A percentile compares a stretch with the other conserved stretches of the same genome.
phyloP scores from a whole-genome alignment of 2,113 vertebrate genomes.

The Natator depressus region DNA sequence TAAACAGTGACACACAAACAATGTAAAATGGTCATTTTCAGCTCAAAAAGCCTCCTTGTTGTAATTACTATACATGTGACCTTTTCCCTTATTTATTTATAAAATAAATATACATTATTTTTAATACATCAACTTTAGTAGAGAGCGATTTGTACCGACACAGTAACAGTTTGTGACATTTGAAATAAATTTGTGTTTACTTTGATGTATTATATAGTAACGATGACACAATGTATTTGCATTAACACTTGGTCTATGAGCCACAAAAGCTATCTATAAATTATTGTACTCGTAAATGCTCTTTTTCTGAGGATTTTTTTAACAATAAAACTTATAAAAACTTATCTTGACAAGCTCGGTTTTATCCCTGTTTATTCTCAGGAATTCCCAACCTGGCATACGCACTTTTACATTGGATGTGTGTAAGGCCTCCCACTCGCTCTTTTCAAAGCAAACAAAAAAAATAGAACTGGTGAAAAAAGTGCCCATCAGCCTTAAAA shows the following conservation, averaged over 20 bases:
- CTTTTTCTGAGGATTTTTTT: constrained; percentile 72
- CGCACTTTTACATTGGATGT: rapidly evolving
- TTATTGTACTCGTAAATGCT: constrained; percentile 48
- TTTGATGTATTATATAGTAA: neutral
- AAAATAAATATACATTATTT: constrained; percentile 68
- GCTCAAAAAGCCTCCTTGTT: constrained; percentile 46
- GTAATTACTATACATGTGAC: constrained; percentile 45
- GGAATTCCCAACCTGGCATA: rapidly evolving
- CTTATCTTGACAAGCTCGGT: neutral
- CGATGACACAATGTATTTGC: constrained; percentile 7
- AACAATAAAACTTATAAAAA: constrained; percentile 68
- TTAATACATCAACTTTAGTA: constrained; percentile 74
- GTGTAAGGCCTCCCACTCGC: neutral
- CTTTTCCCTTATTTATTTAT: constrained; percentile 62
- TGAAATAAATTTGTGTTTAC: constrained; percentile 40
- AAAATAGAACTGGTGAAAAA: neutral
- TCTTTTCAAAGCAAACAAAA: neutral
- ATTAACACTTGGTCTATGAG: neutral
- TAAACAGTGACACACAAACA: constrained; percentile 50
- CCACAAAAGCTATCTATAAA: constrained; percentile 20
- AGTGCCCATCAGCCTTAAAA: neutral
- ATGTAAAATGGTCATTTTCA: constrained; percentile 59
- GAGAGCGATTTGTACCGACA: constrained; percentile 64
- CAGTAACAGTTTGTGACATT: constrained; percentile 3
- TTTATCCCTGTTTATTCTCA: neutral